A percentile compares a stretch with the other conserved stretches of the same genome.
These are phyloP conservation scores for Sceliomorpha sp. DNA, from an alignment of 2,888 invertebrate genomes.

Conservation along the genomic window DNA sequence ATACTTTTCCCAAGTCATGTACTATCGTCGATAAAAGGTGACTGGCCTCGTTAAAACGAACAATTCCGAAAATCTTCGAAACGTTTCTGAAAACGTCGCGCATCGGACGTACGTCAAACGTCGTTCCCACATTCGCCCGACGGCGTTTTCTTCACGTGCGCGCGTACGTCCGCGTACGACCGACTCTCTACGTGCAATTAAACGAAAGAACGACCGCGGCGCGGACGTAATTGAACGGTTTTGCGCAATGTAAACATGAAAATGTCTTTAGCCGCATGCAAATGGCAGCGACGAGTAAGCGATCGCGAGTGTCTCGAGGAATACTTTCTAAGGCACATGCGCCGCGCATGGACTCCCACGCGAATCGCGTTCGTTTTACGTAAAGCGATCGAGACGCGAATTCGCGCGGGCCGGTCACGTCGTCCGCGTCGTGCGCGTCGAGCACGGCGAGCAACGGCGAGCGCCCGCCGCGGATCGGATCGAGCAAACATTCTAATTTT, in stretches of 20 bases:
- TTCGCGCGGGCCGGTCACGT: background rate
- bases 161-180: too few relatives aligned
- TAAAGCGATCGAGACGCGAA: conserved; percentile 34
- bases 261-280: conserved; percentile 49
- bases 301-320: conserved; percentile 47
- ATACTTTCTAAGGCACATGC: conserved; percentile 47
- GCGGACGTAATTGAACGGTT: conserved; percentile 30
- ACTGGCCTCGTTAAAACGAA: too few relatives aligned
- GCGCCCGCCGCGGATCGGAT: conserved; percentile 37
- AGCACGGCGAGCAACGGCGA: background rate
- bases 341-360: conserved; percentile 50
- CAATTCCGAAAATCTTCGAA: too few relatives aligned
- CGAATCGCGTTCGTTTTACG: conserved; percentile 29
- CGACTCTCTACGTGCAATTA: conserved; percentile 43
- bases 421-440: conserved; percentile 4
- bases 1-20: too few relatives aligned
- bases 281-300: conserved; percentile 44
- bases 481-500: conserved; percentile 69
- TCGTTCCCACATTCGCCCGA: too few relatives aligned
- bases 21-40: too few relatives aligned
- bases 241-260: conserved; percentile 36
- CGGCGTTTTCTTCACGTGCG: too few relatives aligned
- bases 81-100: too few relatives aligned
- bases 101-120: too few relatives aligned
- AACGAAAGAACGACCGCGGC: conserved; percentile 15